Evolutionary conservation across 35 echinoderm and acorn worm genomes (phyloP), one percentile per base, ranked within the genome.

Genomic region (Heliocidaris erythrogramma): DNA sequence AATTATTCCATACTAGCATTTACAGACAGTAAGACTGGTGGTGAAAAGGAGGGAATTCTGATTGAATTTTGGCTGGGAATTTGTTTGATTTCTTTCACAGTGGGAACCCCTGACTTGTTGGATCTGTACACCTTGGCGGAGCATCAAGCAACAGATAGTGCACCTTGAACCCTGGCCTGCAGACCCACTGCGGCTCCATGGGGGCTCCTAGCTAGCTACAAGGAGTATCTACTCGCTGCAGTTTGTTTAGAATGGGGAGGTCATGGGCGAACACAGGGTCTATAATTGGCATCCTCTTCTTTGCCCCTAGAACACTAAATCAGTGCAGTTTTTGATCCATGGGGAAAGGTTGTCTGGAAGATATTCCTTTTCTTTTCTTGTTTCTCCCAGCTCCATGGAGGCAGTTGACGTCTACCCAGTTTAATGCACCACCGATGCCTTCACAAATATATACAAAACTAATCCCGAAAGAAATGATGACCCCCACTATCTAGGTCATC

Each of bases 231-330:
- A n/a, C 65, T 78, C 14, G 18, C 65, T 78, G 6, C 65, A 78
- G 65, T 78, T 78, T 78, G 65, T 78, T 78, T 78, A 78, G 65
- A 78, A 78, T 78, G 17, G 65, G 65, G 27, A 78, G 65, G 65
- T 78, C 65, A 78, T 78, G 65, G 65, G 65, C 65, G 27, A 24
- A 78, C 65, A n/a, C 65, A 27, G 65, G 65, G 65, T 78, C 65
- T 78, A 78, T 78, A 78, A 78, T 78, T 78, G 65, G 65, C 65
- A 78, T 78, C 65, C 65, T 78, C 65, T 78, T 78, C 65, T n/a
- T n/a, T 78, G 18, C 65, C 18, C 27, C 65, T 78, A 24, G 52
- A 78, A 78, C 65, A n/a, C 65, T 71, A 78, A 78, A 78, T 78
- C 65, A 78, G 65, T 27, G 18, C 18, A 78, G 65, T n/a, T 27